Evolutionary conservation across 2,113 vertebrate species (phyloP), one percentile per base, ranked within the genome.

Genomic region (Ictalurus punctatus): DNA sequence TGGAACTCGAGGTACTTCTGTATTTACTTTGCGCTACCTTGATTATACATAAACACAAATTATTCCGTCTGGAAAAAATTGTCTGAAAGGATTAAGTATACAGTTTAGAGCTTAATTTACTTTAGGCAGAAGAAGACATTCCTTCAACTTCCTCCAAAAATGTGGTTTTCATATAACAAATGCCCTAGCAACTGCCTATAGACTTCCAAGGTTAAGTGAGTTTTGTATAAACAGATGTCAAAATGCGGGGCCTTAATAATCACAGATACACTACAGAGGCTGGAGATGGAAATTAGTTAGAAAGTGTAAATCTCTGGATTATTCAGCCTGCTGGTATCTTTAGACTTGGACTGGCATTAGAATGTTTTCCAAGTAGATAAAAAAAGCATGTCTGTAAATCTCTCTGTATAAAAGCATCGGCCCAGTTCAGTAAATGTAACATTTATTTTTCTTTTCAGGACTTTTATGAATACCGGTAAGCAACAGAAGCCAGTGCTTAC

Each of bases 401-500:
- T 23, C 37, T 21, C 71, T 52, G 40, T 25, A 48, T 25, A 78
- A 81, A 81, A 30, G 27, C 6, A 48, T 48, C 13, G 25, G 10
- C 1, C 13, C 23, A n/a, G 3, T 56, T 56, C 52, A 81, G 14
- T 81, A n/a, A 79, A 79, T 27, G 23, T 48, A 30, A 4, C 52
- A 56, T 56, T 40, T 44, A 16, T 63, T 48, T 87, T 84, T 80
- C 16, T 89, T 83, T 92, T 78, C 88, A 95, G 97, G 97, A 97
- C 96, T 97, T 98, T 98, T 98, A 98, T 98, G 97, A 98, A 97
- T 98, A 93, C 93, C 94, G 90, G 93, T 90, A 98, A 98, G 97
- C 97, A 96, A 94, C 97, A 97, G 97, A 98, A 98, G 96, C 97
- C 97, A 91, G 97, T 98, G 96, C 97, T 98, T 94, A 98, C 97